Base-by-base conservation (phyloP, 2,888 invertebrate species). In the Tenthredo distinguenda region DNA sequence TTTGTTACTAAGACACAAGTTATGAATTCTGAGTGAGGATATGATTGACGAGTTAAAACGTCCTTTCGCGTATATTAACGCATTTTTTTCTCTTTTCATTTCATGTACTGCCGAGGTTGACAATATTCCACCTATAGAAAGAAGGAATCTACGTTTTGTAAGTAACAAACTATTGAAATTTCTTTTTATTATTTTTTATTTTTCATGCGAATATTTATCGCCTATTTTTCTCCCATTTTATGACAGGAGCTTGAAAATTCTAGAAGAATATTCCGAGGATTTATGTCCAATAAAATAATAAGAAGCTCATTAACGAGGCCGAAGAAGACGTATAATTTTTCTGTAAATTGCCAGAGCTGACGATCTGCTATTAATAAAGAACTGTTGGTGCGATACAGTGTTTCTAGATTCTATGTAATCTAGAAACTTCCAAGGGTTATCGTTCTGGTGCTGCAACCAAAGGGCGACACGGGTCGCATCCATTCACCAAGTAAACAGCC, bases 401-500 rank as follows among this genome's bases (percentile, higher is more conserved):
- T 62, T 62, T 62, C 62, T 40, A 81, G 37, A 81, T 62, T 40
- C 81, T 40, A 21, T 21, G 81, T 81, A 62, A 81, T 81, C 81
- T 81, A 62, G 58, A 81, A 81, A 31, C 50, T 81, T 43, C 31
- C 47, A 43, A 26, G 68, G 68, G 83, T 83, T 68, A 83, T 68
- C 72, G 72, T 55, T 55, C 40, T 55, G 50, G 31, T 50, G n/a
- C 15, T 77, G 26, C 18, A 77, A 37, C 50, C 68, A 83, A 50
- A 83, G 83, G 83, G 83, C 71, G 50, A 68, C 50, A 15, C 68
- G 83, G 83, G 83, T 83, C 83, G 15, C 15, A 34, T 15, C n/a
- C 31, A 68, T 40, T 43, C 21, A 83, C 47, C 68, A 58, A 83
- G 83, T 83, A 83, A 83, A 83, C 83, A 83, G 83, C 71, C 83